phyloP scores from a whole-genome alignment of 2,888 invertebrate species.

The Drosophila anomalata region DNA sequence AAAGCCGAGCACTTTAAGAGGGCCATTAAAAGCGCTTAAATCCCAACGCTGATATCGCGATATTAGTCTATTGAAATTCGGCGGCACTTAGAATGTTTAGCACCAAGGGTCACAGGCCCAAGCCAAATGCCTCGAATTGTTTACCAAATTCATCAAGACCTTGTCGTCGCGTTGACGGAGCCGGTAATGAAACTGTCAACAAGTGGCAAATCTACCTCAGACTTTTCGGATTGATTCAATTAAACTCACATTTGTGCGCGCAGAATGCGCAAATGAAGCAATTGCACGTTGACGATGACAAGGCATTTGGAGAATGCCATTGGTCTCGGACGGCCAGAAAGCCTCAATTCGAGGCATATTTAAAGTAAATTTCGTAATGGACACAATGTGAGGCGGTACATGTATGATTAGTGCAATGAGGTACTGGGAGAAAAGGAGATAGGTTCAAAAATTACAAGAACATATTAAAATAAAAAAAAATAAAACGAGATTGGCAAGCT shows the following conservation, averaged over 20 bases:
- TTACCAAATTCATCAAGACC: constrained; percentile 51
- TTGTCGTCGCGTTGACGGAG: constrained; percentile 50
- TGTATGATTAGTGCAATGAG: constrained; percentile 10
- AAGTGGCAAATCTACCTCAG: constrained; percentile 1
- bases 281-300: constrained; percentile 49
- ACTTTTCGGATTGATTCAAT: constrained; percentile 45
- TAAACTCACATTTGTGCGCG: constrained; percentile 48
- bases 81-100: constrained; percentile 31
- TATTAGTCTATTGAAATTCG: constrained; percentile 60
- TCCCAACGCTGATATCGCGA: constrained; percentile 32
- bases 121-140: constrained; percentile 40
- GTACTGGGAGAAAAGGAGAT: background rate
- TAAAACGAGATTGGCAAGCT: constrained; percentile 1
- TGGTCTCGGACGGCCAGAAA: constrained; percentile 10
- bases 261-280: constrained; percentile 56
- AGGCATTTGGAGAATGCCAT: constrained; percentile 40
- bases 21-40: constrained; percentile 54
- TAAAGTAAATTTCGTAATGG: constrained; percentile 53
- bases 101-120: constrained; percentile 4
- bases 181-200: constrained; percentile 62
- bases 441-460: background rate
- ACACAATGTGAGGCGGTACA: constrained; percentile 24
- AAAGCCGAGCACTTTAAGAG: constrained; percentile 41
- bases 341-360: constrained; percentile 23
- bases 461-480: background rate